Percentiles rank a stretch among this genome's conserved stretches.
Evolutionary conservation across 2,113 vertebrate species (phyloP).

Genomic region (Struthidea cinerea): DNA sequence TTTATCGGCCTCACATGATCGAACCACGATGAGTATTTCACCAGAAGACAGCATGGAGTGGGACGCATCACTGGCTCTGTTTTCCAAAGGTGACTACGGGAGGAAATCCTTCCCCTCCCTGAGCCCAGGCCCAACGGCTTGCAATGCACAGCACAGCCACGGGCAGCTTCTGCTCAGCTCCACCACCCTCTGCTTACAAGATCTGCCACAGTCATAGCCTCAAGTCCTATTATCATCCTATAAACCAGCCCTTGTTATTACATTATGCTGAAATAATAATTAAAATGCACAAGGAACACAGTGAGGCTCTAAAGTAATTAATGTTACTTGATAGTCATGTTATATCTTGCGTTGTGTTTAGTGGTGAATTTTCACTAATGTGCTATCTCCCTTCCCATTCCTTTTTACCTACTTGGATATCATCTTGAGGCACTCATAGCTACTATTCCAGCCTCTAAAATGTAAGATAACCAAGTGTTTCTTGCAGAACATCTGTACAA

Average conservation of each 20-base stretch:
- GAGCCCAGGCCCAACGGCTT: background rate
- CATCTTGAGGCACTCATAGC: conserved; percentile 65
- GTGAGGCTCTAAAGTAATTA: conserved; percentile 34
- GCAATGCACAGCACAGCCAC: background rate
- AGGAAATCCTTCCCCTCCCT: background rate
- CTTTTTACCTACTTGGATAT: conserved; percentile 28
- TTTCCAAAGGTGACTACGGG: background rate
- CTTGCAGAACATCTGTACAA: conserved; percentile 78
- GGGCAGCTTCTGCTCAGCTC: background rate
- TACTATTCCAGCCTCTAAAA: conserved; percentile 66
- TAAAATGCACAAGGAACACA: conserved; percentile 45
- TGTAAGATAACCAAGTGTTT: conserved; percentile 73
- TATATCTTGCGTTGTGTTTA: conserved; percentile 37
- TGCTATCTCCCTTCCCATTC: background rate
- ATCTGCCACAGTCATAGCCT: conserved; percentile 11
- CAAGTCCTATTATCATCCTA: background rate
- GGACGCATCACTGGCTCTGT: background rate
- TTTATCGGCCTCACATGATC: background rate
- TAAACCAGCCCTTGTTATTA: conserved; percentile 25
- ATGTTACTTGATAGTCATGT: conserved; percentile 40
- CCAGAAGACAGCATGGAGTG: background rate
- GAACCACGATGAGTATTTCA: background rate
- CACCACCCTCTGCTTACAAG: conserved; percentile 10
- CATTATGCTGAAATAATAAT: conserved; percentile 47
- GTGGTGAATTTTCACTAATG: background rate